Conservation (phyloP, 2,797 vertebrate genomes). For the Myotis findleyi region DNA sequence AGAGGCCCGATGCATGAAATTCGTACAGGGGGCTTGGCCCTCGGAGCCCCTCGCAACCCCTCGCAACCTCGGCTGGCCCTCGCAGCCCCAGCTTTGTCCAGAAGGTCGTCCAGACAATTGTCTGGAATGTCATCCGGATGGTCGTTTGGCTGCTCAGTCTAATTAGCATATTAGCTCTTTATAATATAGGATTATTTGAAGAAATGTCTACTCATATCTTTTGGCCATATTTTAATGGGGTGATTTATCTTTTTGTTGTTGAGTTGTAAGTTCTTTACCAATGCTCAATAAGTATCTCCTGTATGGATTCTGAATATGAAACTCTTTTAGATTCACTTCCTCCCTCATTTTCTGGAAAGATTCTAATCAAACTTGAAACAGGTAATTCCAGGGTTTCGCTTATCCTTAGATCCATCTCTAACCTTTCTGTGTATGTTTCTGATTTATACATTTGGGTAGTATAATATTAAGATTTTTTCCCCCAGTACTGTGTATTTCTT, state of each 20-base stretch:
- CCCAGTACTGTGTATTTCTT: not conserved
- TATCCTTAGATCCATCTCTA: not conserved
- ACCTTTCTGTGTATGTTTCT: not conserved
- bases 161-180: too few species aligned
- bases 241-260: not conserved
- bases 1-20: too few species aligned
- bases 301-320: not conserved
- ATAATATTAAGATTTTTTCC: not conserved
- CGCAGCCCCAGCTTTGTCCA: too few species aligned
- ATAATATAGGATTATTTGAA: not conserved
- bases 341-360: not conserved
- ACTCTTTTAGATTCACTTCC: not conserved
- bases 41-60: too few species aligned
- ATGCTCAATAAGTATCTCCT: not conserved
- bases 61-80: too few species aligned
- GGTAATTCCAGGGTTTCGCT: not conserved
- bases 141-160: too few species aligned
- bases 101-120: fast-evolving
- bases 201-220: not conserved
- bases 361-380: not conserved
- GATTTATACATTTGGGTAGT: not conserved
- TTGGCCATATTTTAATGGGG: not conserved
- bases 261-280: not conserved
- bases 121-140: too few species aligned
- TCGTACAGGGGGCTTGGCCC: too few species aligned